These are phyloP conservation scores for Heterotilapia buettikoferi DNA, from an alignment of 2,113 vertebrate species.

Conservation along the genomic window DNA sequence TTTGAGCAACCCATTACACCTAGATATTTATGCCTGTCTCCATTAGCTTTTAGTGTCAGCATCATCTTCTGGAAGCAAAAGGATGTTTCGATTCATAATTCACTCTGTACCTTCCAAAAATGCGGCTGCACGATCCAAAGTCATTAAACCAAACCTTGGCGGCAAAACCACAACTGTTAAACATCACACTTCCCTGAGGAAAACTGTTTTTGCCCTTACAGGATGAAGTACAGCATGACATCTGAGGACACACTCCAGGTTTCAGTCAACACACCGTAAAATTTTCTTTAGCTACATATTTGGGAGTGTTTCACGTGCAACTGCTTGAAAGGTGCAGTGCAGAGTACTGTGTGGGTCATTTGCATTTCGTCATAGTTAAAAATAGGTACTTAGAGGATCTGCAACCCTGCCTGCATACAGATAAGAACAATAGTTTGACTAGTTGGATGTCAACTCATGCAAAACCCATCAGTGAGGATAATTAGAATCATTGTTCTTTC, in stretches of 20 bases:
- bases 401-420: not conserved
- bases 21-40: conserved; percentile 24
- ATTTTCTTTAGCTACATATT: not conserved
- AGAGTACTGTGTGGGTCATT: not conserved
- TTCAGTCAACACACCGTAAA: conserved; percentile 42
- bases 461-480: conserved; percentile 37
- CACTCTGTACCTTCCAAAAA: conserved; percentile 34
- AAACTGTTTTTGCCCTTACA: conserved; percentile 29
- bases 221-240: conserved; percentile 38
- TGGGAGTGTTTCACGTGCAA: not conserved
- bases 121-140: conserved; percentile 20
- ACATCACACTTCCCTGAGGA: conserved; percentile 14
- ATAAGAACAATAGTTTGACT: conserved; percentile 17
- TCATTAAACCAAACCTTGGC: conserved; percentile 48
- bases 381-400: not conserved
- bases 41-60: conserved; percentile 24
- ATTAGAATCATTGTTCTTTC: conserved; percentile 46
- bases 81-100: conserved; percentile 37
- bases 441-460: conserved; percentile 17
- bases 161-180: conserved; percentile 4
- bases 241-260: conserved; percentile 36
- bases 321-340: not conserved
- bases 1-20: conserved; percentile 26
- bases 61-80: conserved; percentile 25
- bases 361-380: conserved; percentile 25